These are phyloP conservation scores for Verasper variegatus DNA, from an alignment of 2,113 vertebrate species.

Conservation along the genomic window DNA sequence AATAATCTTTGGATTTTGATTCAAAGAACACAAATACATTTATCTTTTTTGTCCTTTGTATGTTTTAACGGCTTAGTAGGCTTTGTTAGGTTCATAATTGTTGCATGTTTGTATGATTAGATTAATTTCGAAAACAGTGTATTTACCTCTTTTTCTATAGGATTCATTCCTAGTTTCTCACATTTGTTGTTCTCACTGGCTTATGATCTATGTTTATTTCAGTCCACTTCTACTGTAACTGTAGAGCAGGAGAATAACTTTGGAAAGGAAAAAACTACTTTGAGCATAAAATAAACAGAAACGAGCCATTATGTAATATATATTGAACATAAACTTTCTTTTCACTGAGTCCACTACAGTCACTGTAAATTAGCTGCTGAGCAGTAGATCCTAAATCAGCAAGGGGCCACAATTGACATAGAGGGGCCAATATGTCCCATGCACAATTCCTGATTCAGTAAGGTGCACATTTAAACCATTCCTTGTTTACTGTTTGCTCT, in stretches of 20 bases:
- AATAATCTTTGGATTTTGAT: conserved; percentile 16
- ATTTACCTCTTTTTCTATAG: neutral
- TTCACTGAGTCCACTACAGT: no score
- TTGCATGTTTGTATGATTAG: neutral
- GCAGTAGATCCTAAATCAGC: neutral
- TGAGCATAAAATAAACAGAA: neutral
- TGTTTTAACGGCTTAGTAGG: neutral
- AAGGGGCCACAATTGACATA: no score
- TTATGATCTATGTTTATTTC: neutral
- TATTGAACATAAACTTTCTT: neutral
- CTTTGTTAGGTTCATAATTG: neutral
- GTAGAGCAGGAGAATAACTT: neutral
- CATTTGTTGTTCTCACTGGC: neutral
- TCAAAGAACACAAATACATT: neutral
- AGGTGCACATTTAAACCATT: no score
- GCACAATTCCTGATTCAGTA: no score
- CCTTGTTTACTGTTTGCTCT: no score
- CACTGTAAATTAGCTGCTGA: neutral
- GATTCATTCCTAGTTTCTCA: neutral
- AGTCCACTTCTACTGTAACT: neutral
- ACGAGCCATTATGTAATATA: neutral
- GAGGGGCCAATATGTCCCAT: no score
- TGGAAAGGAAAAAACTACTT: neutral
- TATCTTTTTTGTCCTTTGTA: neutral
- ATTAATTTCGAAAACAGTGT: neutral